A percentile compares a stretch with the other conserved stretches of the same genome.
Conservation (phyloP, 2,888 invertebrate genomes). For the Metacarcinus magister region DNA sequence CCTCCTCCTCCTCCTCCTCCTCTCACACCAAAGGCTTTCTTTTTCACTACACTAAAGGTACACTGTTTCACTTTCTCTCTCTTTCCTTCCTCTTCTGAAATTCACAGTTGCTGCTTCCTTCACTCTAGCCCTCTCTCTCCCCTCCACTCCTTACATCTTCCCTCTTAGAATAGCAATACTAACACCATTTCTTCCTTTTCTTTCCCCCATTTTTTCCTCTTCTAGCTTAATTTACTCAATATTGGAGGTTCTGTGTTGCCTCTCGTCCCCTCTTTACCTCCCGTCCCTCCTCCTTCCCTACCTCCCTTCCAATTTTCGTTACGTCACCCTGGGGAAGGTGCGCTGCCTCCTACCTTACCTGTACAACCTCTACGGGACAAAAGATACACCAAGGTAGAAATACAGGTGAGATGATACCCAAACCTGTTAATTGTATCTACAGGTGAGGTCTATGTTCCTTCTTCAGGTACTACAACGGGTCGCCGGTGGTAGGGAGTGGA, state of each 20-base stretch:
- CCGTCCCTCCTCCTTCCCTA: neutral
- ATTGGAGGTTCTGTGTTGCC: neutral
- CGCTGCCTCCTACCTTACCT: too few relatives aligned
- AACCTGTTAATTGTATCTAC: neutral
- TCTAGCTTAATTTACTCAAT: neutral
- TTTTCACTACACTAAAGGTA: too few relatives aligned
- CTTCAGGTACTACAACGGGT: slow-evolving; percentile 78
- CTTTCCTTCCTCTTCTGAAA: neutral
- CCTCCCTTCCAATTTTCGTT: neutral
- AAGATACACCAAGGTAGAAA: too few relatives aligned
- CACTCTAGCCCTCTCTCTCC: neutral
- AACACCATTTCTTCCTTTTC: too few relatives aligned
- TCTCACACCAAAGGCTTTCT: too few relatives aligned
- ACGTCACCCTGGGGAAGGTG: too few relatives aligned
- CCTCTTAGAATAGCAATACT: neutral
- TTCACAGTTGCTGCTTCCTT: neutral
- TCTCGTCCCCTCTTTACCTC: neutral
- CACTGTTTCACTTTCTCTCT: neutral
- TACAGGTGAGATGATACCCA: neutral
- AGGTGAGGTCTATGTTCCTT: neutral
- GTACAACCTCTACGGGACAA: too few relatives aligned
- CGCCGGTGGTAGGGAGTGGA: slow-evolving; percentile 73
- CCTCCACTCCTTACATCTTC: neutral
- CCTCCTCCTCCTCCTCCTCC: too few relatives aligned
- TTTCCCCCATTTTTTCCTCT: neutral